Base-by-base conservation (phyloP, 2,888 invertebrate species). In the Macrophya alboannulata region DNA sequence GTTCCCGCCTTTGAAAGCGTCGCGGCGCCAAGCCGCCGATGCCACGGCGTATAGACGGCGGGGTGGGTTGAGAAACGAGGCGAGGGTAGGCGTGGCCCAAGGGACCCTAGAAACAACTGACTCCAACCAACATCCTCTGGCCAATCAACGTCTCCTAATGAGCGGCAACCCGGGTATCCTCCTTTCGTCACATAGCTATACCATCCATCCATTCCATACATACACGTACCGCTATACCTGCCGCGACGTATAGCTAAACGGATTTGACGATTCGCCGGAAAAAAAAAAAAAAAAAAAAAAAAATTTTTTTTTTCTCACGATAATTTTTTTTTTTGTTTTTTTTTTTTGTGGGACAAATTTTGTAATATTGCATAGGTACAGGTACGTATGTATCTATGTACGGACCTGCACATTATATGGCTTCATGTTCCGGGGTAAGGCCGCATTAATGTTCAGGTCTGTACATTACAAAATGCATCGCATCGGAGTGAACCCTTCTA, bases 71-170 rank as follows among this genome's bases (percentile, higher is more conserved):
- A 68, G 31, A 68, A 92, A 91, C 91, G n/a, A n/a, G n/a, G n/a
- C 55, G 91, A 91, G 91, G 91, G 89, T 92, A 92, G 93, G 93
- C 93, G 93, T 93, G 93, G 92, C 92, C 37, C 90, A 90, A 88
- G 89, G 89, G 89, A 89, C 90, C 89, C 90, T 91, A 93, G 92
- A 93, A 92, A 93, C 92, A 92, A 93, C 90, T 90, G 91, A 91
- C 84, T 71, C 74, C 65, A 37, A 65, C 74, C 65, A 37, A 65
- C 55, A 17, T 51, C 55, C 83, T 74, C 81, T 79, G 74, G 90
- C 92, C 92, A 92, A 92, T 92, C 92, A 90, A 92, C 92, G 91
- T 89, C 88, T 89, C 40, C 77, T 77, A 77, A 77, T 77, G 77
- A 77, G 77, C 77, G 40, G 55, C 51, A 55, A 77, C 55, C 77